Base-by-base conservation (phyloP, 2,113 vertebrate genomes). In the Solea senegalensis region DNA sequence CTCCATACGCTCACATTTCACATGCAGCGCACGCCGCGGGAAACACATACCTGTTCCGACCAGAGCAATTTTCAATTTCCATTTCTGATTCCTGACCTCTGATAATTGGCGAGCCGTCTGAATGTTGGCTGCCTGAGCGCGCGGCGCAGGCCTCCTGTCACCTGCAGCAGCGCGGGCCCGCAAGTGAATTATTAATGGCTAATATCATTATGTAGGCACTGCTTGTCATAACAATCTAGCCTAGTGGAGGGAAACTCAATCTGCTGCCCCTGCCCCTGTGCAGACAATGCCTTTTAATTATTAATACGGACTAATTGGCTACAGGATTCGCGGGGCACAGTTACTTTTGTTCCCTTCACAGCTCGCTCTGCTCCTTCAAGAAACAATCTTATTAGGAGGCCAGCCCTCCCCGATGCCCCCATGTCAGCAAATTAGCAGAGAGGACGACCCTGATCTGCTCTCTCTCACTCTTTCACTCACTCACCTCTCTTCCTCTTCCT, bases 231-330 rank as follows among this genome's bases (percentile, higher is more conserved):
- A 96, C 96, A 96, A 96, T 94, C 94, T 92, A 91, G 94, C 90
- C 86, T 90, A 92, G 93, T 93, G 93, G 93, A 93, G 94, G 92
- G 92, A 88, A 92, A 94, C 92, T 94, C 93, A 94, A 94, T 94
- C 95, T 94, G 91, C 87, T 66, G 90, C 91, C 91, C 89, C 90
- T 92, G 92, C 94, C 94, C 92, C 94, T 54, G 90, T 92, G 92
- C 95, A 95, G 94, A 91, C 93, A 95, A 95, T 93, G 92, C 94
- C 91, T 91, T 94, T 97, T 95, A 96, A 97, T 95, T 96, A 97
- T 97, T 97, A 94, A 97, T 97, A 94, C 76, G 72, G 93, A 95
- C 95, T 97, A 97, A 97, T 97, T 97, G 96, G 96, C 95, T 93
- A 97, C 96, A 97, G 96, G 95, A 94, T 95, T 96, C 94, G 85